phyloP scores from a whole-genome alignment of 2,113 vertebrate genomes.

The Pygoscelis antarcticus region DNA sequence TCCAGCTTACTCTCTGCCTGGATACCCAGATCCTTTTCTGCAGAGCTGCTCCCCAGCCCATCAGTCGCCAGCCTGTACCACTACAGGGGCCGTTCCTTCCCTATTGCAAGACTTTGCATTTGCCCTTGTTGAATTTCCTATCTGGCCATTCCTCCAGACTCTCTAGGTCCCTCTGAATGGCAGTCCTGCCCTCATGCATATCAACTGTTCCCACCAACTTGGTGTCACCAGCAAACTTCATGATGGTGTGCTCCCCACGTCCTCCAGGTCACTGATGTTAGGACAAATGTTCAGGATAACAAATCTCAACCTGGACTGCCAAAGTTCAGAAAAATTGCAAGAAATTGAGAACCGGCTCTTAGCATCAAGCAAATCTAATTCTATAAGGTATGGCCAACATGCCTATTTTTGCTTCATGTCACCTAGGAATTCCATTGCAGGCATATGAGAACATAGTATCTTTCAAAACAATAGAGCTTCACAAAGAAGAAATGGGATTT shows the following conservation, averaged over 20 bases:
- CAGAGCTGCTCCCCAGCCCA: neutral
- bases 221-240: neutral
- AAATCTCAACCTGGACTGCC: neutral
- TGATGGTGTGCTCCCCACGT: neutral
- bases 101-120: neutral
- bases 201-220: neutral
- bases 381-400: neutral
- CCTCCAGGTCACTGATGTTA: neutral
- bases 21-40: neutral
- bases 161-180: neutral
- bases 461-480: neutral
- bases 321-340: neutral
- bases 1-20: neutral
- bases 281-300: neutral
- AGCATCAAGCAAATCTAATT: neutral
- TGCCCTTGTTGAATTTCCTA: neutral
- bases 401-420: neutral
- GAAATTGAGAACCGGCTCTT: neutral
- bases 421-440: neutral
- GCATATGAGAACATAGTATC: neutral
- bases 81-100: neutral
- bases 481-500: neutral
- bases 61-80: neutral
- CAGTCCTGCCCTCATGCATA: neutral
- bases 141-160: neutral